Conservation (phyloP, 2,113 vertebrate genomes). For the Benitochromis conjunctus region DNA sequence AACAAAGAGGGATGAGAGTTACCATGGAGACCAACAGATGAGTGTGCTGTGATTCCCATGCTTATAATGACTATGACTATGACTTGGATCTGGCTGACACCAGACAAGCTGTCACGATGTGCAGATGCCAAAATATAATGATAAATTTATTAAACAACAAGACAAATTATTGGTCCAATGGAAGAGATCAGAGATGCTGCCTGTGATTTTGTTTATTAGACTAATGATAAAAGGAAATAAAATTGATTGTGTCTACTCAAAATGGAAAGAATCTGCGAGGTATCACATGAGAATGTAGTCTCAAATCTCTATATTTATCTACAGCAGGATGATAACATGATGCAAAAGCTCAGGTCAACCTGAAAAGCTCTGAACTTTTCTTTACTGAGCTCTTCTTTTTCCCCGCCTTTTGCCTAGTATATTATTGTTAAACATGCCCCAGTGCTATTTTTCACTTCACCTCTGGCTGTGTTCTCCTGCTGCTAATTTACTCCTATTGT, state of each 20-base stretch:
- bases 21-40: slow-evolving; percentile 30
- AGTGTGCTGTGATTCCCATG: background rate
- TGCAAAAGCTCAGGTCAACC: background rate
- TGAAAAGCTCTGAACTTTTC: background rate
- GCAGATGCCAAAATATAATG: background rate
- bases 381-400: background rate
- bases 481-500: background rate
- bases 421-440: background rate
- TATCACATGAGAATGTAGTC: background rate
- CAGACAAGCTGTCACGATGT: background rate
- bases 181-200: background rate
- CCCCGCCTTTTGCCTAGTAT: background rate
- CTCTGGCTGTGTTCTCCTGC: background rate
- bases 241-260: background rate
- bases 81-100: background rate
- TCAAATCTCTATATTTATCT: background rate
- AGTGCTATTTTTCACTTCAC: background rate
- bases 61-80: background rate
- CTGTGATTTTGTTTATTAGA: background rate
- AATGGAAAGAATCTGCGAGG: background rate
- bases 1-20: slow-evolving; percentile 13
- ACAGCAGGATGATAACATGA: background rate
- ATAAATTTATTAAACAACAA: background rate
- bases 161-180: background rate
- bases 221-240: background rate